These are phyloP conservation scores for Euzetes globulus DNA, from an alignment of 2,888 invertebrate genomes.

Conservation along the genomic window DNA sequence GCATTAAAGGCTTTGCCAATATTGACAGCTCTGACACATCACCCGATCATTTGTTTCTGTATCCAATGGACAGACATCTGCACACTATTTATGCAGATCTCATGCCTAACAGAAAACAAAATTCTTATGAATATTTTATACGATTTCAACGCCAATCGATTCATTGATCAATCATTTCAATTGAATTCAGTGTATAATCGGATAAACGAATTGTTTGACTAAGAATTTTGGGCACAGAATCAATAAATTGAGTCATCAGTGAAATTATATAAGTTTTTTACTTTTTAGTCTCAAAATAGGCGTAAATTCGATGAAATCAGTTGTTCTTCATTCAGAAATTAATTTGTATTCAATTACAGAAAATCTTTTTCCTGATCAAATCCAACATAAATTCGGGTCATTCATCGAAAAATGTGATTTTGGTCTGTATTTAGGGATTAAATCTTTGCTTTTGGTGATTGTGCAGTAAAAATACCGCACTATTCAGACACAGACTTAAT, in stretches of 20 bases:
- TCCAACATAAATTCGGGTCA: not conserved
- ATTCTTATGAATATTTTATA: not conserved
- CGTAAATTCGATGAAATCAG: not conserved
- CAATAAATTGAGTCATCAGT: not conserved
- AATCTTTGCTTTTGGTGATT: not conserved
- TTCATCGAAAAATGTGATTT: not conserved
- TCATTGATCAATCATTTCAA: not conserved
- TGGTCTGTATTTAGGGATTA: not conserved
- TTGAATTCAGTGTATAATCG: not conserved
- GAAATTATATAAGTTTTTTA: not conserved
- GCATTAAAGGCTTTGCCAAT: not conserved
- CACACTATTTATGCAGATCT: not conserved
- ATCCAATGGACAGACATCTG: constrained; percentile 2
- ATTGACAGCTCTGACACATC: not conserved
- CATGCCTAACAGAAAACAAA: not conserved
- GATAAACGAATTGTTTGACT: not conserved
- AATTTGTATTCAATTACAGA: not conserved
- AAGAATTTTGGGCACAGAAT: not conserved
- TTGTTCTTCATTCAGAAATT: not conserved
- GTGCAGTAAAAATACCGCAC: not conserved
- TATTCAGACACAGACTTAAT: not conserved
- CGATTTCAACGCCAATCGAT: not conserved
- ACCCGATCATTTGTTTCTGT: not conserved
- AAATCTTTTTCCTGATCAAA: not conserved
- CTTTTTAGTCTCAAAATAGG: not conserved